Base-by-base conservation (phyloP, 2,888 invertebrate genomes). In the Blastobasis adustella region DNA sequence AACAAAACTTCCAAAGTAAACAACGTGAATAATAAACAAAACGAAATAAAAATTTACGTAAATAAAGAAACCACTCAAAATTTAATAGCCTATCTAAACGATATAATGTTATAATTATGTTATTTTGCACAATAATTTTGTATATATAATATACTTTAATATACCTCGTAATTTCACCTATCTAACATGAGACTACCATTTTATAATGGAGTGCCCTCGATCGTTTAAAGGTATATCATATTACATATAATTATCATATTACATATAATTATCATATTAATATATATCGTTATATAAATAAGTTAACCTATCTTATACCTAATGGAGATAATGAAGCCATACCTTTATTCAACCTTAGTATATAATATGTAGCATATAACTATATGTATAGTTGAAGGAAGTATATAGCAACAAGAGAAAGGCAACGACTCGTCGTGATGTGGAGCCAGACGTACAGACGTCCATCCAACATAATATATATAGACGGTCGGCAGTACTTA, bases 31-130 rank as follows among this genome's bases (percentile, higher is more conserved):
- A 23, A 23, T 23, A 61, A 58, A 55, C 54, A 56, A n/a, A 57
- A 56, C 56, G 59, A 54, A 49, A 53, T 56, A 61, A 52, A 51
- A 53, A 52, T 53, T 46, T 55, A 56, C 39, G 8, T 54, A 65
- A 61, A 58, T 48, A 43, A 53, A 60, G 62, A 58, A 49, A 62
- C 59, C 63, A 71, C 66, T 65, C 63, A 72, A 71, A 72, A 71
- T 71, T 76, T 71, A 63, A 82, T 82, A 82, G 71, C 80, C 82
- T 83, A 82, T 81, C 82, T 83, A 83, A 73, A 73, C 66, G 69
- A 75, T 74, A 71, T 69, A 67, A 45, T 46, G 45, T 50, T 40
- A 42, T 40, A 40, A 45, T 61, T 57, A 59, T 53, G 58, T 65
- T 65, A 65, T 61, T 70, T 69, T 68, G 67, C 71, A 69, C 67